Base-by-base conservation (phyloP, 1,140 invertebrate genomes). In the Rhagoletis pomonella region DNA sequence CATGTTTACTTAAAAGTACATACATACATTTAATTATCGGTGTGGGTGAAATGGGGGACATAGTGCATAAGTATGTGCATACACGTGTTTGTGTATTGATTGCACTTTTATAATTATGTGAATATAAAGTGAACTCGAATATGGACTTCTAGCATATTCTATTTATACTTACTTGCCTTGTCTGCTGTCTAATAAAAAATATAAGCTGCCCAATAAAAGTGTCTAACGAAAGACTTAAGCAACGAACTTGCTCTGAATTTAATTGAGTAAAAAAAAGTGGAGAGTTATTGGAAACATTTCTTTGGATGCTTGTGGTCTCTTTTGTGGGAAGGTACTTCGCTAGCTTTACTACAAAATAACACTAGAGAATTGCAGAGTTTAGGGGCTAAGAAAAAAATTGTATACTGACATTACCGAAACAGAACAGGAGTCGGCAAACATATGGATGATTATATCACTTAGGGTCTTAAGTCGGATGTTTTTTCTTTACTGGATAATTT, bases 311-410 rank as follows among this genome's bases (percentile, higher is more conserved):
- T 59, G 6, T 12, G 12, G 12, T 59, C 1, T 59, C 12, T 6
- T 58, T 62, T 3, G 12, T 86, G 42, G 19, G 39, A 60, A 17
- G 10, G 4, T 29, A 85, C 39, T 59, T 59, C 58, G 39, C 59
- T 19, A 85, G 39, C 55, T 55, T 59, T 19, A n/a, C 10, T 59
- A 85, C 47, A 85, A 85, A 85, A 85, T 85, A 17, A 85, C 29
- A 29, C 29, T 29, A 29, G 29, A 29, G 29, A 29, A 29, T 29
- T 29, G 29, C 29, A 29, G 29, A 29, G 0, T 29, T 29, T 29
- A 29, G 29, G 29, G 1, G 29, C 29, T 29, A 29, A 29, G 29
- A 29, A 1, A 29, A 29, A 29, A 29, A 0, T 29, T 29, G 0
- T 1, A 29, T 29, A 29, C 29, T 29, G 29, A 29, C 29, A 29